These are phyloP conservation scores for Neolamprologus longior DNA, from an alignment of 2,113 vertebrate species.

Conservation along the genomic window DNA sequence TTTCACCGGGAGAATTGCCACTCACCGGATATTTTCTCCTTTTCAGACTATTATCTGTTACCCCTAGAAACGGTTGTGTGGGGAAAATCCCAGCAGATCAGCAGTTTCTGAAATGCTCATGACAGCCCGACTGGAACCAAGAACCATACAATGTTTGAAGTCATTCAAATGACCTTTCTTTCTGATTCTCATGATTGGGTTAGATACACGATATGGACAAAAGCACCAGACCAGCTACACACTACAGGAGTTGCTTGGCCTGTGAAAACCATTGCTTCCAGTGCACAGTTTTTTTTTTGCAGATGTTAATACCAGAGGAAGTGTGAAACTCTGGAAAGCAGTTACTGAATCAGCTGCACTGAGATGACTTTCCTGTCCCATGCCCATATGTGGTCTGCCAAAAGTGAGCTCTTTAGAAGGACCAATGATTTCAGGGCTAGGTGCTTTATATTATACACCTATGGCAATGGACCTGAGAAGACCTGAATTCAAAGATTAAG, in stretches of 20 bases:
- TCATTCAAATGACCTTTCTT: neutral
- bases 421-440: neutral
- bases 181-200: neutral
- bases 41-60: neutral
- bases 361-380: neutral
- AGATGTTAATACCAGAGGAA: neutral
- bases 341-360: neutral
- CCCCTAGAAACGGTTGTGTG: neutral
- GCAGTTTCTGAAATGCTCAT: neutral
- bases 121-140: neutral
- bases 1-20: neutral
- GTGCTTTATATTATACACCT: neutral
- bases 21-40: neutral
- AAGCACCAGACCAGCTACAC: neutral
- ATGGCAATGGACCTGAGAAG: neutral
- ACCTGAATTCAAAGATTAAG: neutral
- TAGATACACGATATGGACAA: neutral
- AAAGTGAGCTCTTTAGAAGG: neutral
- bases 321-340: neutral
- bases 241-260: neutral
- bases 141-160: neutral
- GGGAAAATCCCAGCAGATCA: neutral
- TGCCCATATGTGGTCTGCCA: neutral
- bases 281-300: neutral
- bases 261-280: neutral